Base-by-base conservation (phyloP, 2,113 vertebrate genomes). In the Okapia johnstoni region DNA sequence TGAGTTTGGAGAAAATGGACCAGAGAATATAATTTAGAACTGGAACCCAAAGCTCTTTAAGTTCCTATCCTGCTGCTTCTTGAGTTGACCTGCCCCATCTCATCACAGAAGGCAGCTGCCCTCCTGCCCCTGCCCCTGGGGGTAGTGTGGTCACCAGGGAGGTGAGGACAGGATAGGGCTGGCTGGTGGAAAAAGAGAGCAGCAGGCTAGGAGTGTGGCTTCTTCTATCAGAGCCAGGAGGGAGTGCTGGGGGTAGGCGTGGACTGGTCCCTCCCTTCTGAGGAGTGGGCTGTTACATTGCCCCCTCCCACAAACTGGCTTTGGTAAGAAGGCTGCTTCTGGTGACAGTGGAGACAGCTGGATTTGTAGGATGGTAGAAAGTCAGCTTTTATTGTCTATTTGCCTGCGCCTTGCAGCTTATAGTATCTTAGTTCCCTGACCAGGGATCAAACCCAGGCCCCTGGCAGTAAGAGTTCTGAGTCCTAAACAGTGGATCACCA, bases 41-140 rank as follows among this genome's bases (percentile, higher is more conserved):
- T 6, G 36, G 55, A 40, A 60, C 55, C 25, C n/a, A 1, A 89
- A 48, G 83, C 46, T 85, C 54, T 87, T 48, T 40, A 2, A 28
- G 7, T 50, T 81, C 10, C 7, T 50, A 13, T 70, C 43, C n/a
- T 7, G 15, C 8, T 48, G 36, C 73, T 55, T 79, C 33, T 33
- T 2, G 1, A 40, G 54, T 13, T 11, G 73, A 54, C 80, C 30
- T 70, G 40, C 7, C n/a, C 13, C 17, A 23, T 0, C 25, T 40
- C 52, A 4, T 19, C 40, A 2, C 23, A 26, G 61, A 36, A 0
- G 33, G 73, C 50, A 66, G 84, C n/a, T 86, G 40, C 50, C 73
- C 25, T 16, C 0, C 50, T 3, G 28, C 3, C 28, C 48, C 48
- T 36, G 21, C 15, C 1, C 79, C 30, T 6, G 0, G 43, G 21